phyloP scores from a whole-genome alignment of 2,888 invertebrate genomes.

The Xiphydria camelus region DNA sequence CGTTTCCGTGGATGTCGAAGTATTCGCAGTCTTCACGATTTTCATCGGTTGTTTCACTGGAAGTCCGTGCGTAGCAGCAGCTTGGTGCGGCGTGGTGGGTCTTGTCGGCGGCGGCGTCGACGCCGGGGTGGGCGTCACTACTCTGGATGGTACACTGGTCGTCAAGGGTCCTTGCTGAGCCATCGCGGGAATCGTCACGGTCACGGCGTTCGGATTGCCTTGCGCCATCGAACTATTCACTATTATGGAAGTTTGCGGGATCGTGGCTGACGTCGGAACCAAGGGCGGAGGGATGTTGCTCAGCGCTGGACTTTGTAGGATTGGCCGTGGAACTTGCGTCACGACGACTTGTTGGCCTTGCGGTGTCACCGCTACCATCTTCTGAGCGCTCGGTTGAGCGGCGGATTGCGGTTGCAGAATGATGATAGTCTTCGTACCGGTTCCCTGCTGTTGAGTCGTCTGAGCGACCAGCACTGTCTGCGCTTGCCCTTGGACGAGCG shows the following conservation, averaged over 20 bases:
- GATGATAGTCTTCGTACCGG: constrained; percentile 71
- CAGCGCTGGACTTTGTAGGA: constrained; percentile 60
- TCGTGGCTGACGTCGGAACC: constrained; percentile 53
- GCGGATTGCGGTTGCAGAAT: constrained; percentile 66
- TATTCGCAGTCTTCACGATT: constrained; percentile 41
- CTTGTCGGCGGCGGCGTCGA: constrained; percentile 53
- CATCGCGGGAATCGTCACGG: constrained; percentile 51
- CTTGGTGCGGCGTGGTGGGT: constrained; percentile 61
- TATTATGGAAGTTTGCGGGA: constrained; percentile 50
- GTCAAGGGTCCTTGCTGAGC: constrained; percentile 44
- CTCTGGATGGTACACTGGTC: constrained; percentile 48
- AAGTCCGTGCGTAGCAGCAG: constrained; percentile 56
- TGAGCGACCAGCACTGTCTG: constrained; percentile 71
- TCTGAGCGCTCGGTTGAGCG: constrained; percentile 57
- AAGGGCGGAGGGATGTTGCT: constrained; percentile 58
- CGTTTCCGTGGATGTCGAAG: constrained; percentile 44
- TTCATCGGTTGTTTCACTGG: constrained; percentile 27
- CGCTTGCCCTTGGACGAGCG: constrained; percentile 64
- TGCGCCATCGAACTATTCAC: constrained; percentile 50
- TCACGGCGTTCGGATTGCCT: constrained; percentile 42
- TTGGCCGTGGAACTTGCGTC: constrained; percentile 64
- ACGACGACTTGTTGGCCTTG: constrained; percentile 71
- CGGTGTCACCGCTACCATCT: constrained; percentile 68
- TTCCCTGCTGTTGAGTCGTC: constrained; percentile 68
- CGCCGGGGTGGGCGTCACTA: constrained; percentile 51